Conservation (phyloP, 2,113 vertebrate species). For the Ornithorhynchus anatinus region DNA sequence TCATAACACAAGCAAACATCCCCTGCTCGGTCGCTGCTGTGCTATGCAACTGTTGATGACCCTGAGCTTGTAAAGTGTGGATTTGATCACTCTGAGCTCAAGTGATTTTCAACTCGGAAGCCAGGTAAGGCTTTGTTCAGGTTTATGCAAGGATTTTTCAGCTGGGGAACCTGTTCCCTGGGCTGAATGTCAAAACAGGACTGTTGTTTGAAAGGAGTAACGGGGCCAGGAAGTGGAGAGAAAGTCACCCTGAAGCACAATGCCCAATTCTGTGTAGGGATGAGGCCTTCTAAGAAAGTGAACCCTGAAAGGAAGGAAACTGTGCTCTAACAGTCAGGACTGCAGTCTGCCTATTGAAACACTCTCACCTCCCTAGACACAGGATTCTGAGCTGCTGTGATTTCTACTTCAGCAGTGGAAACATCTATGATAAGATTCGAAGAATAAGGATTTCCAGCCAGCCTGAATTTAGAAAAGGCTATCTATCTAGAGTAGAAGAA, state of each 20-base stretch:
- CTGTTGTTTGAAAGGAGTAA: slow-evolving; percentile 22
- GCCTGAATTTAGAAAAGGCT: slow-evolving; percentile 64
- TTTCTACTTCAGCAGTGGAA: slow-evolving; percentile 60
- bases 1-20: slow-evolving; percentile 69
- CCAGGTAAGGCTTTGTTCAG: slow-evolving; percentile 1
- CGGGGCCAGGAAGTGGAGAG: neutral
- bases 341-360: slow-evolving; percentile 48
- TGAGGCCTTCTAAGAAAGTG: slow-evolving; percentile 9
- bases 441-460: slow-evolving; percentile 65
- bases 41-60: slow-evolving; percentile 58
- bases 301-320: slow-evolving; percentile 44
- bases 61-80: slow-evolving; percentile 45
- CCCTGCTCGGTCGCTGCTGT: slow-evolving; percentile 37
- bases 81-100: slow-evolving; percentile 42
- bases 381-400: slow-evolving; percentile 58
- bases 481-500: slow-evolving; percentile 68
- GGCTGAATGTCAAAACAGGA: neutral
- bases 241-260: neutral
- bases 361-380: slow-evolving; percentile 56
- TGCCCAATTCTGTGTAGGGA: slow-evolving; percentile 13
- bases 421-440: slow-evolving; percentile 65
- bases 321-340: slow-evolving; percentile 36
- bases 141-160: neutral
- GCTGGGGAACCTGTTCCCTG: slow-evolving; percentile 15
- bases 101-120: slow-evolving; percentile 42